phyloP scores from a whole-genome alignment of 2,113 vertebrate genomes.

The mouse (Mus musculus) region GRCm39 chr12:77011001-77011500 shows the following conservation, averaged over 20 bases:
- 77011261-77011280: too few relatives aligned
- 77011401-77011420: slow-evolving; percentile 21
- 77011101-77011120: neutral
- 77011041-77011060: neutral
- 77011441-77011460: neutral
- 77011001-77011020: neutral
- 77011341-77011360: too few relatives aligned
- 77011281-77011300: too few relatives aligned
- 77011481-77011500: neutral
- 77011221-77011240: too few relatives aligned
- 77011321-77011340: neutral
- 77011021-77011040: neutral
- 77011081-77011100: neutral
- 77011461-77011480: slow-evolving; percentile 32
- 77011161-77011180: too few relatives aligned
- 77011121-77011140: neutral
- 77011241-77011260: too few relatives aligned
- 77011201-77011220: too few relatives aligned
- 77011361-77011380: neutral
- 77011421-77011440: neutral
- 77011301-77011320: neutral
- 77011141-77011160: too few relatives aligned
- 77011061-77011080: neutral
- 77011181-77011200: too few relatives aligned
- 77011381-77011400: neutral